Percentiles rank a stretch among this genome's conserved stretches.
Conservation (phyloP, 1,140 invertebrate genomes). For the Diorhabda sublineata region DNA sequence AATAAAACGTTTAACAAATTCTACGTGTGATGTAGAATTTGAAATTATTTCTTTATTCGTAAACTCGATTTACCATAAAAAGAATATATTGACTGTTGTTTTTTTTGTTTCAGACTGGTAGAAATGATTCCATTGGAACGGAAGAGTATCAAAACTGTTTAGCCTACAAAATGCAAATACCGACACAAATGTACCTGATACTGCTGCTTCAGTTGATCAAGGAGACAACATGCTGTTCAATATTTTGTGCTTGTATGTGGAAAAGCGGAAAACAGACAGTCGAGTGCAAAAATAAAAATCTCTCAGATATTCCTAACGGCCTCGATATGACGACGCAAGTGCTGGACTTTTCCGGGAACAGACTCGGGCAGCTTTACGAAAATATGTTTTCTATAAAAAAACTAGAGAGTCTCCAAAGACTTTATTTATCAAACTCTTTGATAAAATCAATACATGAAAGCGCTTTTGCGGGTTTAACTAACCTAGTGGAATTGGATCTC, state of each 20-base stretch:
- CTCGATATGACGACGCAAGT: slow-evolving; percentile 87
- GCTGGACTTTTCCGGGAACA: slow-evolving; percentile 78
- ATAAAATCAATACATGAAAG: slow-evolving; percentile 71
- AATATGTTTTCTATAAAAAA: slow-evolving; percentile 74
- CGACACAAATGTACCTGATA: slow-evolving; percentile 27
- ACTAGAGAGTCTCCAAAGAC: slow-evolving; percentile 81
- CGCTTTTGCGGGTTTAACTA: slow-evolving; percentile 78
- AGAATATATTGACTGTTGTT: no score
- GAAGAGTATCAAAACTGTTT: no score
- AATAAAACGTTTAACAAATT: no score
- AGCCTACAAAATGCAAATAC: slow-evolving; percentile 26
- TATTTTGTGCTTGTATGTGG: slow-evolving; percentile 82
- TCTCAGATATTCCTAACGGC: slow-evolving; percentile 72
- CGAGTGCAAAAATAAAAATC: slow-evolving; percentile 72
- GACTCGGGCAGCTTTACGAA: slow-evolving; percentile 67
- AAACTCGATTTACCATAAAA: no score
- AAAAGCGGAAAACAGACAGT: slow-evolving; percentile 87
- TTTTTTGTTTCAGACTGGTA: no score
- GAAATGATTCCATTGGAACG: no score
- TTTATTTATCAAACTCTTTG: slow-evolving; percentile 73
- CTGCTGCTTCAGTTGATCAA: slow-evolving; percentile 21
- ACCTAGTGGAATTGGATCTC: slow-evolving; percentile 84
- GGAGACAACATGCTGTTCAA: slow-evolving; percentile 59
- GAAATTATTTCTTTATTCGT: no score
- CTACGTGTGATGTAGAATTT: no score